Evolutionary conservation across 2,888 invertebrate species (phyloP).

Genomic region (Charanyca ferruginea): DNA sequence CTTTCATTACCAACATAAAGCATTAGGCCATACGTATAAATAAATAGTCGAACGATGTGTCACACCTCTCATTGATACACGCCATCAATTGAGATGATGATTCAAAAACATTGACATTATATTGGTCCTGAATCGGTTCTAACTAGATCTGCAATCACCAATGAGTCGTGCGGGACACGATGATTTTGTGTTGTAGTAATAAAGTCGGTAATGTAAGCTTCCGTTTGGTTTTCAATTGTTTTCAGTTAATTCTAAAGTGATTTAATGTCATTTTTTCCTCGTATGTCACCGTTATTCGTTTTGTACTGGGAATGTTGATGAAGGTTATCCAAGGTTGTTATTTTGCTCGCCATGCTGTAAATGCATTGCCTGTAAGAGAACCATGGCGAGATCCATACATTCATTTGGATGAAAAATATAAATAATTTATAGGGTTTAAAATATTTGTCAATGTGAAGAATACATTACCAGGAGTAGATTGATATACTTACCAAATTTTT

Average conservation of each 20-base stretch:
- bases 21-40: slow-evolving; percentile 42
- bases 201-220: slow-evolving; percentile 39
- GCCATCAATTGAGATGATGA: slow-evolving; percentile 80
- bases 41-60: slow-evolving; percentile 62
- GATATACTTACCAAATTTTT: no score
- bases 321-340: not conserved
- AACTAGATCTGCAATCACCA: slow-evolving; percentile 56
- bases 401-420: no score
- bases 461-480: no score
- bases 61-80: slow-evolving; percentile 68
- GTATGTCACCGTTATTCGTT: not conserved
- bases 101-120: slow-evolving; percentile 80
- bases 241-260: slow-evolving; percentile 25
- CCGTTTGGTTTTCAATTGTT: slow-evolving; percentile 41
- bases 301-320: not conserved
- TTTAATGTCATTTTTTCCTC: slow-evolving; percentile 29
- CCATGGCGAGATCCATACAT: no score
- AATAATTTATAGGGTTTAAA: no score
- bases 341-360: no score
- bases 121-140: slow-evolving; percentile 68
- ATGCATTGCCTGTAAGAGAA: no score
- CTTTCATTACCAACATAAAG: slow-evolving; percentile 34
- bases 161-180: slow-evolving; percentile 14
- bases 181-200: slow-evolving; percentile 28
- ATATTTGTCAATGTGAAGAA: no score